A percentile compares a stretch with the other conserved stretches of the same genome.
phyloP scores from a whole-genome alignment of 2,888 invertebrate genomes.

The Calameuta idolon region DNA sequence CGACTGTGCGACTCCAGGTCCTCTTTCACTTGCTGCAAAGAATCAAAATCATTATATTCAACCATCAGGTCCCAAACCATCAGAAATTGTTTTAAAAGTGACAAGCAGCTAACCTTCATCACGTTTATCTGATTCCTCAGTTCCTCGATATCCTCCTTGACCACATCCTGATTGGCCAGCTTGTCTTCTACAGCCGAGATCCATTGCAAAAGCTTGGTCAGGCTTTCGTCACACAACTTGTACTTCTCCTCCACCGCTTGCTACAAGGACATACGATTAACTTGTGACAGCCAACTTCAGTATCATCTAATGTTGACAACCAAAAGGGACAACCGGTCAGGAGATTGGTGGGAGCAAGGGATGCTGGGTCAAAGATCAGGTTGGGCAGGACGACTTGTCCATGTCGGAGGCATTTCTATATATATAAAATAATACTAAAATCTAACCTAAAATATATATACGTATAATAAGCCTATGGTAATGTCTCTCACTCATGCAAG shows the following conservation, averaged over 20 bases:
- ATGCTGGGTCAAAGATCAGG: background rate
- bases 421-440: background rate
- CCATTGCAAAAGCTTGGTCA: conserved; percentile 88
- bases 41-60: conserved; percentile 18
- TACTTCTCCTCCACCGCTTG: conserved; percentile 97
- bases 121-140: conserved; percentile 89
- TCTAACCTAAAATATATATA: conserved; percentile 2
- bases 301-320: background rate
- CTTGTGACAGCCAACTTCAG: conserved; percentile 46
- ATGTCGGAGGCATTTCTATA: background rate
- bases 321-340: background rate
- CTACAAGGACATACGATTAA: conserved; percentile 71
- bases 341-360: background rate
- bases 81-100: background rate
- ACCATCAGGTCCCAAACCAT: background rate
- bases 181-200: conserved; percentile 86
- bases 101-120: conserved; percentile 75
- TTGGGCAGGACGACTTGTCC: background rate
- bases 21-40: conserved; percentile 83
- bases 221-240: conserved; percentile 88
- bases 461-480: conserved; percentile 52
- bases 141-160: conserved; percentile 88
- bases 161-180: conserved; percentile 86
- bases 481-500: conserved; percentile 63
- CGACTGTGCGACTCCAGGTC: conserved; percentile 89